Conservation (phyloP, 2,888 invertebrate genomes). For the Protonemura montana region DNA sequence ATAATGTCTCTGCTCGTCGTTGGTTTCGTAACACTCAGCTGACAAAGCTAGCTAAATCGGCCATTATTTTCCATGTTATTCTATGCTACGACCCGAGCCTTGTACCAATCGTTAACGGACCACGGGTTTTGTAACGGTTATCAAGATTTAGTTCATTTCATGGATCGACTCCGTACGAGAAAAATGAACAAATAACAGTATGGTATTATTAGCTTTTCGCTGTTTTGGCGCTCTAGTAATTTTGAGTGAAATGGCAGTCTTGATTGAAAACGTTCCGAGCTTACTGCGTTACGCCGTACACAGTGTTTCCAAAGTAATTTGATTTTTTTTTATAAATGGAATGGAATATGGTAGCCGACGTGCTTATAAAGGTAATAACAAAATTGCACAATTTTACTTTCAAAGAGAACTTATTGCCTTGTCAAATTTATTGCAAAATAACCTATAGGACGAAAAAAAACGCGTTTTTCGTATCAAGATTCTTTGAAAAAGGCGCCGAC, state of each 20-base stretch:
- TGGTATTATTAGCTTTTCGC: background rate
- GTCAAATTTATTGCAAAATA: background rate
- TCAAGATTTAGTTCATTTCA: slow-evolving; percentile 2
- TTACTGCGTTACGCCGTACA: background rate
- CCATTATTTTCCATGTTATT: background rate
- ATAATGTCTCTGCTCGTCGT: background rate
- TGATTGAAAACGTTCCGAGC: background rate
- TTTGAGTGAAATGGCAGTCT: slow-evolving; percentile 7
- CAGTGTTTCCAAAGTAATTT: background rate
- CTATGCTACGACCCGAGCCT: background rate
- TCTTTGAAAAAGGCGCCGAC: background rate
- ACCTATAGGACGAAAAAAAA: background rate
- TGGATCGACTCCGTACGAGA: background rate
- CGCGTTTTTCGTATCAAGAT: background rate
- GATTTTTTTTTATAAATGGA: background rate
- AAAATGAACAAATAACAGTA: background rate
- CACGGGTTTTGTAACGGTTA: background rate
- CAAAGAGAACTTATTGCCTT: slow-evolving; percentile 7
- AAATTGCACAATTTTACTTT: background rate
- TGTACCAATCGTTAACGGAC: background rate
- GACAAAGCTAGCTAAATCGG: background rate
- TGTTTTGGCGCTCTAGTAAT: background rate
- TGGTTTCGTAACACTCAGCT: background rate
- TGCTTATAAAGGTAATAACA: background rate
- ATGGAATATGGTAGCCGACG: background rate